Conservation (phyloP, 2,797 vertebrate species). For the Balearica regulorum region DNA sequence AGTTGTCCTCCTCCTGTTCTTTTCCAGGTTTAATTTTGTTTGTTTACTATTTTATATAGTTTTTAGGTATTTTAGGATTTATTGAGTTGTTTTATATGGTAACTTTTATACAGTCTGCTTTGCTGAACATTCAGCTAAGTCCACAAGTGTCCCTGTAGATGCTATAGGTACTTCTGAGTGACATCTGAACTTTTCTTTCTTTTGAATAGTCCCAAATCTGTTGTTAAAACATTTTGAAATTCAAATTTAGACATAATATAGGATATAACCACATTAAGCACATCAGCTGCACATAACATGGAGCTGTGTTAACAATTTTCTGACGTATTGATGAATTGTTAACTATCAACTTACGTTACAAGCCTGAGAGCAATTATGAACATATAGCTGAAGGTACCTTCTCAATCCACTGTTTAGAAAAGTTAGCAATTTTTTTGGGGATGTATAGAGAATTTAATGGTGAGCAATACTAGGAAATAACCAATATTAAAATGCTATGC, state of each 20-base stretch:
- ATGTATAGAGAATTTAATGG: background rate
- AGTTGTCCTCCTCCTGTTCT: background rate
- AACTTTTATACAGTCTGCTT: background rate
- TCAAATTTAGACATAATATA: background rate
- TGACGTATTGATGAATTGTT: background rate
- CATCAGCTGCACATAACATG: background rate
- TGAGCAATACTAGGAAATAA: background rate
- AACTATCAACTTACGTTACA: background rate
- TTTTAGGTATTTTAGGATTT: background rate
- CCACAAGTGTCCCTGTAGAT: background rate
- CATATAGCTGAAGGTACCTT: background rate
- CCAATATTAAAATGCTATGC: background rate
- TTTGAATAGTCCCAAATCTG: background rate
- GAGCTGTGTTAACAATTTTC: background rate
- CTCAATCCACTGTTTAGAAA: background rate
- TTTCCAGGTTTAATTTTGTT: background rate
- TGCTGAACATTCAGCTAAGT: background rate
- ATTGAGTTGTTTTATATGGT: background rate
- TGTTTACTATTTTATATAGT: background rate
- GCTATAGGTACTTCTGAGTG: background rate
- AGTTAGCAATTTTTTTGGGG: background rate
- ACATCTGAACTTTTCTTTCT: background rate
- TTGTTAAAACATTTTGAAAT: background rate
- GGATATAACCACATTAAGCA: background rate
- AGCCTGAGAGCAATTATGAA: background rate